phyloP scores from a whole-genome alignment of 2,888 invertebrate genomes.

The Cataglyphis altisquamis region DNA sequence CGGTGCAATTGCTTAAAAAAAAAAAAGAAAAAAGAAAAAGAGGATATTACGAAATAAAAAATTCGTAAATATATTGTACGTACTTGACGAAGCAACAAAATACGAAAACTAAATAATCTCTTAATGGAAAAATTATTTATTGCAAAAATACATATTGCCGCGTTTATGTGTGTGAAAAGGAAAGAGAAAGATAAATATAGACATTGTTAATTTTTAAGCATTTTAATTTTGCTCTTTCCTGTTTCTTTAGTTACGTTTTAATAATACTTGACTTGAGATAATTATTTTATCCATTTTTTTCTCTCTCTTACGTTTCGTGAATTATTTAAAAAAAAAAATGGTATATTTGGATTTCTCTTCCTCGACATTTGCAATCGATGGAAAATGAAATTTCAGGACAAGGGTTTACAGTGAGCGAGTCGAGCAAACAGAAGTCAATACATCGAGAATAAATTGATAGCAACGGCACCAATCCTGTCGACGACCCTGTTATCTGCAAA shows the following conservation, averaged over 20 bases:
- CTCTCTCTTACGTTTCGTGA: not conserved
- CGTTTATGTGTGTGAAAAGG: not conserved
- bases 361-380: slow-evolving; percentile 47
- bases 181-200: not conserved
- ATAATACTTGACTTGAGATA: not conserved
- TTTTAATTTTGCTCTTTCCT: not conserved
- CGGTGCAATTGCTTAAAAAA: not conserved
- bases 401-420: slow-evolving; percentile 55
- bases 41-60: not conserved
- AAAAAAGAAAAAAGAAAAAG: not conserved
- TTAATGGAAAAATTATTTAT: slow-evolving; percentile 18
- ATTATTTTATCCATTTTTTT: slow-evolving; percentile 6
- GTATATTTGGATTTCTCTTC: not conserved
- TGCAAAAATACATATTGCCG: not conserved
- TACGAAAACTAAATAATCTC: not conserved
- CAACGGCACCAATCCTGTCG: slow-evolving; percentile 53
- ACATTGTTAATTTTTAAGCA: not conserved
- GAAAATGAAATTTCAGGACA: slow-evolving; percentile 61
- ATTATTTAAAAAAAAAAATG: slow-evolving; percentile 21
- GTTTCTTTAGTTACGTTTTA: not conserved
- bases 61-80: not conserved
- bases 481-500: slow-evolving; percentile 58
- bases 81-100: not conserved
- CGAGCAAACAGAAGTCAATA: slow-evolving; percentile 59
- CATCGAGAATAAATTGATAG: slow-evolving; percentile 73